Conservation (phyloP, 2,113 vertebrate species). For the Ondatra zibethicus region DNA sequence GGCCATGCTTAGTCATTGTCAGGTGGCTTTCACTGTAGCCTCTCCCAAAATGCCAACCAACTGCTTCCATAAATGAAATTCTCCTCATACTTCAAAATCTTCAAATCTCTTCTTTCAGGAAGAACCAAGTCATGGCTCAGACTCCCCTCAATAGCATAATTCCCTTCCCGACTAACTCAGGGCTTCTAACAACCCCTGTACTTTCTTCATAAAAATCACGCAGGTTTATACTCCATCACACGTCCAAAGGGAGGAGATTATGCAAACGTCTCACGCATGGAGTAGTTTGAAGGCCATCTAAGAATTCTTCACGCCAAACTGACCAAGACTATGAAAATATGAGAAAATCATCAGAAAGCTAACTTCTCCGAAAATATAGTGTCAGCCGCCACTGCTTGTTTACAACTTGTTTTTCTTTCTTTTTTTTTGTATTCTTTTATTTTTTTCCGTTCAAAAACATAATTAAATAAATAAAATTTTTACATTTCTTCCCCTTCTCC, state of each 20-base stretch:
- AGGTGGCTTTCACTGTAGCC: fast-evolving
- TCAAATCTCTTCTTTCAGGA: background rate
- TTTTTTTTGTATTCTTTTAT: no score
- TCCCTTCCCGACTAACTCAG: background rate
- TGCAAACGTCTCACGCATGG: background rate
- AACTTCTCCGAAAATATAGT: background rate
- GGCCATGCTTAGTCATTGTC: background rate
- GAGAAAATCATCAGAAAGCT: background rate
- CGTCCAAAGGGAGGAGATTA: background rate
- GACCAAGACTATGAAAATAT: background rate
- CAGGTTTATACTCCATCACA: background rate
- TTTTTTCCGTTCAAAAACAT: no score
- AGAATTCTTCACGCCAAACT: background rate
- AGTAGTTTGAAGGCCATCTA: background rate
- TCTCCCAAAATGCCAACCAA: background rate
- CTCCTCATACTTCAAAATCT: background rate
- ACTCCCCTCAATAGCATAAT: background rate
- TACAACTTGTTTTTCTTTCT: no score
- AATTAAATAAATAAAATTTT: no score
- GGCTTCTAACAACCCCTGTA: background rate
- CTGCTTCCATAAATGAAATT: background rate
- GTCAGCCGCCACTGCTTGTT: background rate
- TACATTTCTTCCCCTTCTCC: no score
- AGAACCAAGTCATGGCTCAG: background rate
- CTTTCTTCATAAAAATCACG: background rate